Conservation (phyloP, 2,113 vertebrate genomes). For the Rhegmatorhina hoffmannsi region DNA sequence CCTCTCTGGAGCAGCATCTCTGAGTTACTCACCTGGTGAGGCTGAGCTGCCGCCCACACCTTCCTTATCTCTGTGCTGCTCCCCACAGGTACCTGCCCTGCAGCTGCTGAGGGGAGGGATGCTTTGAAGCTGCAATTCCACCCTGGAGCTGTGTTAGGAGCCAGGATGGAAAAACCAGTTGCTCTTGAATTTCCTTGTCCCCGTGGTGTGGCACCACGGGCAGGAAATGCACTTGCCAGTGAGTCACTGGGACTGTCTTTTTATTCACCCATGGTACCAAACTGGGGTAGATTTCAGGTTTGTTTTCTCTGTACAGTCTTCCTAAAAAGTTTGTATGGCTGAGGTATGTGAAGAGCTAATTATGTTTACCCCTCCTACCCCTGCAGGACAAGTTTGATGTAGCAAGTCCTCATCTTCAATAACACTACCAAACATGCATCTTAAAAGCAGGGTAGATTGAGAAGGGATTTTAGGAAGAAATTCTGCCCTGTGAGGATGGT, state of each 20-base stretch:
- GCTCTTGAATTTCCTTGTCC: constrained; percentile 38
- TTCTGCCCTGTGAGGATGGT: not conserved
- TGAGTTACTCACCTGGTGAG: not conserved
- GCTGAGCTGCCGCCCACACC: not conserved
- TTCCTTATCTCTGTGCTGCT: not conserved
- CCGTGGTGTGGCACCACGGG: accelerated
- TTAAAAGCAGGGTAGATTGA: not conserved
- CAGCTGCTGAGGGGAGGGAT: not conserved
- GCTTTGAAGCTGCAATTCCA: constrained; percentile 32
- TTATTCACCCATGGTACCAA: not conserved
- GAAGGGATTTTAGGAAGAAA: not conserved
- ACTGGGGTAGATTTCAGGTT: not conserved
- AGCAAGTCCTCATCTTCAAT: not conserved
- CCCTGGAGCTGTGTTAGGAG: not conserved
- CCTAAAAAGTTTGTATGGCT: not conserved
- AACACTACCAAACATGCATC: not conserved
- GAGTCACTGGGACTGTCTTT: not conserved
- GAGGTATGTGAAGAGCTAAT: not conserved
- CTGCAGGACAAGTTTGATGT: not conserved
- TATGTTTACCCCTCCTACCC: not conserved
- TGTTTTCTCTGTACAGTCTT: not conserved
- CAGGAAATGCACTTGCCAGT: not conserved
- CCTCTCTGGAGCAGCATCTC: not conserved
- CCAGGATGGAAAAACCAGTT: constrained; percentile 47
- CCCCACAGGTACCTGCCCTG: not conserved